Conservation (phyloP, 2,888 invertebrate genomes). For the Matsumyia berberina region DNA sequence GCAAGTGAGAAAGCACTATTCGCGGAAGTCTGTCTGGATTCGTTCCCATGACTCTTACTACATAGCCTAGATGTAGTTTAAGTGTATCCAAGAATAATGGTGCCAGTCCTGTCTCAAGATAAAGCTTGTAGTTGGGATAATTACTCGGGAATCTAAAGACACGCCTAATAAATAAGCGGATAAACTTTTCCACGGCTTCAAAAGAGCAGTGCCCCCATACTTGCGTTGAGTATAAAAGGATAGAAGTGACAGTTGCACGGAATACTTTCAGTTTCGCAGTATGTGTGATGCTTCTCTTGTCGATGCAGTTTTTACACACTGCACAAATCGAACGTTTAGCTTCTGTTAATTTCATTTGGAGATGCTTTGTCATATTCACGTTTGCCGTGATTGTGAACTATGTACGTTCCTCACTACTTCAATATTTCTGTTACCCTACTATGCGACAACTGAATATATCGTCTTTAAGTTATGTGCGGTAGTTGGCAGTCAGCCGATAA, state of each 20-base stretch:
- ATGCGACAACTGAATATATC: too few species aligned
- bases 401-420: too few species aligned
- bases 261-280: too few species aligned
- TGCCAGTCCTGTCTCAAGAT: not conserved
- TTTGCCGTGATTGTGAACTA: not conserved
- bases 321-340: not conserved
- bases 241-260: too few species aligned
- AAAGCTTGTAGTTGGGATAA: not conserved
- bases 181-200: not conserved
- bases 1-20: slow-evolving; percentile 1
- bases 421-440: too few species aligned
- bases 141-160: not conserved
- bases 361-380: not conserved
- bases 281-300: not conserved
- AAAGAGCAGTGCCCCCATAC: not conserved
- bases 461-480: too few species aligned
- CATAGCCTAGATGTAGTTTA: not conserved
- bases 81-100: not conserved
- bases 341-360: not conserved
- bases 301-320: not conserved
- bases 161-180: not conserved
- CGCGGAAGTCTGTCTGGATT: not conserved
- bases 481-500: too few species aligned
- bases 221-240: not conserved
- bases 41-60: not conserved